Conservation (phyloP, 2,797 vertebrate species). For the Gallinago stenura region DNA sequence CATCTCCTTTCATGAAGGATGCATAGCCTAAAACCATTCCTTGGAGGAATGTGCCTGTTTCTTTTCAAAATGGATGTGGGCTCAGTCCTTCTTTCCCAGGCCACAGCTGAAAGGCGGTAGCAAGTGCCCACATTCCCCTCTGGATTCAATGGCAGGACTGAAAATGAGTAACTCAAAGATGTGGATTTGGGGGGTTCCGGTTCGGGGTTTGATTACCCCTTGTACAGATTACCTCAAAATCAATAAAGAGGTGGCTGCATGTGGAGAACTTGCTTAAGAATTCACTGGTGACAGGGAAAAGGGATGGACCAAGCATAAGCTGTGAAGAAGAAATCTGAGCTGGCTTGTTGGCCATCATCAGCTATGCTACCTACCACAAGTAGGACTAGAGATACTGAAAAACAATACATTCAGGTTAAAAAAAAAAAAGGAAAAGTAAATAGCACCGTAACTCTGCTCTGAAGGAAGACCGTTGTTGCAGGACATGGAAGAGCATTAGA, state of each 20-base stretch:
- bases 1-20: neutral
- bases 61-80: neutral
- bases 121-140: neutral
- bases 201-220: neutral
- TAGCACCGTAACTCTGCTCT: neutral
- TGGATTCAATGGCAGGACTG: neutral
- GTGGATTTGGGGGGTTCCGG: neutral
- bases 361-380: neutral
- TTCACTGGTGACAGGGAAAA: neutral
- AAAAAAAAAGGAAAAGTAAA: neutral
- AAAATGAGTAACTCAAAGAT: neutral
- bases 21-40: neutral
- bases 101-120: neutral
- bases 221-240: neutral
- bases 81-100: neutral
- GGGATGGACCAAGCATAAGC: fast-evolving
- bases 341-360: neutral
- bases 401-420: neutral
- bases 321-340: neutral
- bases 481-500: neutral
- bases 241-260: neutral
- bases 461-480: neutral
- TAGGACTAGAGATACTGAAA: neutral
- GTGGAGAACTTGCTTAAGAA: neutral
- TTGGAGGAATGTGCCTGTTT: neutral